phyloP scores from a whole-genome alignment of 2,797 vertebrate genomes.

The Sebastes miniatus region DNA sequence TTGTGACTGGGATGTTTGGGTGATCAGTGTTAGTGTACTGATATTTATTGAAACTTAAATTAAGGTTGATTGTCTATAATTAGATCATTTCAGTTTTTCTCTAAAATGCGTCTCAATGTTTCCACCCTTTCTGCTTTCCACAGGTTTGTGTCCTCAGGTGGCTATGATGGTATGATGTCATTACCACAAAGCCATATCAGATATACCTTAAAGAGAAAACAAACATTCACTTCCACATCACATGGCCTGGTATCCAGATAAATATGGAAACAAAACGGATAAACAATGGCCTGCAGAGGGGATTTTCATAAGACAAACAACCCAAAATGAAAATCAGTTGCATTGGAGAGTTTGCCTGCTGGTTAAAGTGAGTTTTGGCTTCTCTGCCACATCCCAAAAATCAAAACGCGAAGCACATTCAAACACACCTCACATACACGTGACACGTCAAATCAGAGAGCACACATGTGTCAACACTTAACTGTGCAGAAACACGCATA shows the following conservation, averaged over 20 bases:
- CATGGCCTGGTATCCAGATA: conserved; percentile 7
- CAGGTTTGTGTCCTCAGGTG: conserved; percentile 30
- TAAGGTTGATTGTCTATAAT: not conserved
- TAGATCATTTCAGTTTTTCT: not conserved
- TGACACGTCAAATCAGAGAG: not conserved
- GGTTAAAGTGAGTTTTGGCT: not conserved
- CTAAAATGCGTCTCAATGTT: not conserved
- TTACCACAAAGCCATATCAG: not conserved
- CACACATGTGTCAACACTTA: conserved; percentile 46
- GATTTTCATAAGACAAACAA: not conserved
- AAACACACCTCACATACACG: not conserved
- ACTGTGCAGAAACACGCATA: conserved; percentile 9
- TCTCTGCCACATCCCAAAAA: not conserved
- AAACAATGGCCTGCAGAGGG: not conserved
- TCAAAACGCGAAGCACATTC: not conserved
- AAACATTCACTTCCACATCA: not conserved
- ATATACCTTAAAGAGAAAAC: not conserved
- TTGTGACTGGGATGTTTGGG: not conserved
- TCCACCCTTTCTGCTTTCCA: not conserved
- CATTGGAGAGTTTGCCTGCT: not conserved
- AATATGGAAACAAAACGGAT: not conserved
- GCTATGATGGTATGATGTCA: conserved; percentile 4
- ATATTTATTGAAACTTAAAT: not conserved
- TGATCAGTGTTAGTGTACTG: not conserved
- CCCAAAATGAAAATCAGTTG: not conserved